phyloP scores from a whole-genome alignment of 2,113 vertebrate species.

The Apteryx owenii region DNA sequence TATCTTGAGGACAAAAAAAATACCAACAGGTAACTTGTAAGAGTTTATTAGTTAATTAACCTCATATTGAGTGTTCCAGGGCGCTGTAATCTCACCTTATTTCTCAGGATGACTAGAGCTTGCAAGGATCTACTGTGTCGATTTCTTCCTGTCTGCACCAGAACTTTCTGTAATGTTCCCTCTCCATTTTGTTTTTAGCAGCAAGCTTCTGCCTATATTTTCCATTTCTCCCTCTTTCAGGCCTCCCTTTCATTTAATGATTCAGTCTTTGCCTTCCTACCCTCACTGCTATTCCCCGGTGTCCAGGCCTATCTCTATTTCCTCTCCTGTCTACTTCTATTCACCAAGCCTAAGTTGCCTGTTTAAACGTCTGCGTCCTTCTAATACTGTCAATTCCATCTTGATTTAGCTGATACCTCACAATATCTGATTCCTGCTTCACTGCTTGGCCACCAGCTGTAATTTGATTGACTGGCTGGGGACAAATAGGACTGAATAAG shows the following conservation, averaged over 20 bases:
- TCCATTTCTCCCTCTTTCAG: neutral
- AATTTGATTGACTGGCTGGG: conserved; percentile 13
- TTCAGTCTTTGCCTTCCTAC: neutral
- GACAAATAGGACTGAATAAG: neutral
- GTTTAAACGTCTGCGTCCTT: neutral
- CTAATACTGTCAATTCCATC: neutral
- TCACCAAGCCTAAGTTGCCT: neutral
- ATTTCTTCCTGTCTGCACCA: neutral
- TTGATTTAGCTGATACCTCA: conserved; percentile 5
- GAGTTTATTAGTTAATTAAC: neutral
- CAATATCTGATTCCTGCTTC: neutral
- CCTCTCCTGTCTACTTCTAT: neutral
- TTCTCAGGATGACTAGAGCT: neutral
- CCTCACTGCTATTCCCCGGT: neutral
- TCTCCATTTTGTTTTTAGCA: neutral
- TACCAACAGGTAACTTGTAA: neutral
- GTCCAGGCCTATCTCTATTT: neutral
- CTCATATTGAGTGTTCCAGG: neutral
- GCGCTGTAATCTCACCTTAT: neutral
- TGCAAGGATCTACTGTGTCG: fast-evolving
- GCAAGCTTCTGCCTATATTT: neutral
- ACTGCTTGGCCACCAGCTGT: neutral
- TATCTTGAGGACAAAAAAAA: neutral
- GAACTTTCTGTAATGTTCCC: neutral
- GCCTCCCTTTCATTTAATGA: neutral